These are phyloP conservation scores for Diuraphis noxia DNA, from an alignment of 1,140 invertebrate species.

Conservation along the genomic window DNA sequence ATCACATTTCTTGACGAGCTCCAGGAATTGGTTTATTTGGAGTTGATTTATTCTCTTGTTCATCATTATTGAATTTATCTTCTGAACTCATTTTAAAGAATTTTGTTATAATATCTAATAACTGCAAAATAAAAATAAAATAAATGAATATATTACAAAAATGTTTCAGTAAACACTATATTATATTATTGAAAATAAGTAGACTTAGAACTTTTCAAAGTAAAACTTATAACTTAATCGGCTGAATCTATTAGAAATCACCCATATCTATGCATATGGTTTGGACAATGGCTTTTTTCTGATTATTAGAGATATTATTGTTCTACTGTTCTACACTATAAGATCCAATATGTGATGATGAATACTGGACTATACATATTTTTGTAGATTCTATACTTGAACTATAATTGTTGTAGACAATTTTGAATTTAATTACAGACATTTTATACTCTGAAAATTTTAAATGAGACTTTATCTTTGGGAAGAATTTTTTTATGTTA, in stretches of 20 bases:
- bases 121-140: neutral
- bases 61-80: neutral
- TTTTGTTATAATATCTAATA: neutral
- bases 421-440: neutral
- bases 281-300: neutral
- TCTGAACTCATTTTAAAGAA: conserved; percentile 41
- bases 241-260: too few relatives aligned
- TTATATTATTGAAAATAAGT: neutral
- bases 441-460: neutral
- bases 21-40: conserved; percentile 8
- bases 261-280: too few relatives aligned
- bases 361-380: neutral
- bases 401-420: neutral
- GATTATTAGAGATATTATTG: neutral
- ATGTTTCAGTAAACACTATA: neutral
- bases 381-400: neutral
- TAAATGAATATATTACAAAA: too few relatives aligned
- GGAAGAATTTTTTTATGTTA: neutral
- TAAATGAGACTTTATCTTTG: neutral
- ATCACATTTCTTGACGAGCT: conserved; percentile 38
- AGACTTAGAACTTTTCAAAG: too few relatives aligned
- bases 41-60: neutral
- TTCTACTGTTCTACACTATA: neutral
- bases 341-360: neutral
- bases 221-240: too few relatives aligned